Evolutionary conservation across 2,113 vertebrate genomes (phyloP), one percentile per base, ranked within the genome.

Genomic region (Circaetus gallicus): DNA sequence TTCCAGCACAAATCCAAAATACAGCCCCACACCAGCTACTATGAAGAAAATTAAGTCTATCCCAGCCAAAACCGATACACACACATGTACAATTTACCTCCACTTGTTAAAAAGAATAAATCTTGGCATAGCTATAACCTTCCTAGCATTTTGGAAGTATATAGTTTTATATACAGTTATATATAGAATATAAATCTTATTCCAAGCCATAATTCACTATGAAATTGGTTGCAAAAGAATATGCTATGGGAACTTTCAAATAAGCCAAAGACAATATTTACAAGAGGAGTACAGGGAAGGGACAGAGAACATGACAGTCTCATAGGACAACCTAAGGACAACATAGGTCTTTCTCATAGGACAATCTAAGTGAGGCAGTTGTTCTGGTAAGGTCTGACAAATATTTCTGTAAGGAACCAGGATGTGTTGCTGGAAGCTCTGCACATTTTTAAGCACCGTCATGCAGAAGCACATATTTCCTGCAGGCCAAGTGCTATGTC

Each of bases 401-500:
- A 47, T 52, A 58, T 40, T 93, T 90, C 69, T 58, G 20, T 67
- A 82, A 78, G 56, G 29, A 81, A 58, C 1, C 17, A 59, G 29
- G 34, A 47, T 42, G 9, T 63, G 5, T 38, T 61, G 10, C 16
- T 82, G 82, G 81, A 93, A 93, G 45, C 5, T 62, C 12, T 58
- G 3, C 16, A 7, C 0, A 0, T 58, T 94, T 93, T 95, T 76
- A 76, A 70, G 32, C 52, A 50, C 29, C 0, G 0, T 69, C 25
- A 6, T 42, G 49, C 49, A 84, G 65, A 45, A 62, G 4, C 12
- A 22, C 16, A 29, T 49, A 18, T 62, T 95, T 91, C 34, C 63
- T 80, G 50, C 5, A 53, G 56, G 29, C n/a, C 0, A 1, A 62
- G 67, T 53, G 31, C 67, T 70, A 0, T 2, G 1, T 87, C 40